Base-by-base conservation (phyloP, 2,888 invertebrate genomes). In the Melikaiella ostensackeni region DNA sequence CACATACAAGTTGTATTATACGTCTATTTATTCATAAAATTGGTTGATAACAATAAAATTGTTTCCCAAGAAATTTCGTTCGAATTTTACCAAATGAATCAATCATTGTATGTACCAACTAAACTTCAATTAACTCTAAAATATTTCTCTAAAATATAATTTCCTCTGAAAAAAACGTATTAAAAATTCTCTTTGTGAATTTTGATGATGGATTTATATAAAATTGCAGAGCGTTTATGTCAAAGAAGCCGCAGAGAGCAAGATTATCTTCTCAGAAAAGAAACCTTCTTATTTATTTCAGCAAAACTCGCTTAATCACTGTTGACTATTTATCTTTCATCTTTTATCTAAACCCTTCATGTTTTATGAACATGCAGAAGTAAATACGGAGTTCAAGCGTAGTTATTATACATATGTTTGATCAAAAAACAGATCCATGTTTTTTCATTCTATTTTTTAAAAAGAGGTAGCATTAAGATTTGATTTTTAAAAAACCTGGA, bases 281-380 rank as follows among this genome's bases (percentile, higher is more conserved):
- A 35, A 63, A 38, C 21, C 38, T 35, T 63, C n/a, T 63, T 63
- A n/a, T 35, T 63, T 63, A 35, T 63, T 38, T n/a, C 19, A 21
- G 21, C n/a, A 0, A 63, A 63, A 63, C 35, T 38, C 1, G 21
- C 21, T 38, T 63, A 63, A 63, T 63, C 33, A 1, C 35, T 63
- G 35, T 21, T 63, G 35, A 63, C 35, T 63, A 21, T 35, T 63
- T 63, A 63, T 63, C 63, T 35, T 63, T 13, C 63, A 33, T 63
- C 35, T 35, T 13, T 63, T 35, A 35, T 35, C 35, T 13, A 42
- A 16, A n/a, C 8, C 33, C 1, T 5, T 33, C 9, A 63, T 7
- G 8, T 33, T 63, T 63, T 35, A 63, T 63, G n/a, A 38, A 21
- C 11, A 63, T 35, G 13, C 33, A 19, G 33, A 38, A 63, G n/a